Evolutionary conservation across 1,140 invertebrate genomes (phyloP).

Genomic region (Drosophila littoralis): DNA sequence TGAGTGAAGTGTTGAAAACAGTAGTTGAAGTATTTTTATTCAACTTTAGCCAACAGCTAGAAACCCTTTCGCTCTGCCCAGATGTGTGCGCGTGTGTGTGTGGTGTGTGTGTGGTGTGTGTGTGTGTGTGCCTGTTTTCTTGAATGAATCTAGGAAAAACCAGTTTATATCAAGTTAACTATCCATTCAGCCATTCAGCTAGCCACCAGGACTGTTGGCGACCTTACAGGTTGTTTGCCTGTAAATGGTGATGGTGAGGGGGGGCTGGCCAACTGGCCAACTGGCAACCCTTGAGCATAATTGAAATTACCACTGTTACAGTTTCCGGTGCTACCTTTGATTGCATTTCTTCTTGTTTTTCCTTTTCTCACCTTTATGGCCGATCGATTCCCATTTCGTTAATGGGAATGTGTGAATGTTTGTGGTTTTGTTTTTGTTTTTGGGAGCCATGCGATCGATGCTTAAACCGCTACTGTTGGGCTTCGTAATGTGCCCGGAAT

Average conservation of each 20-base stretch:
- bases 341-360: constrained; percentile 48
- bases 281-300: constrained; percentile 59
- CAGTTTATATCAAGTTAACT: constrained; percentile 57
- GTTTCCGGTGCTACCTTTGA: constrained; percentile 72
- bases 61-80: constrained; percentile 54
- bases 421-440: constrained; percentile 42
- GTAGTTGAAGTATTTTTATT: constrained; percentile 77
- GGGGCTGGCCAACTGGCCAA: constrained; percentile 1
- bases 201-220: constrained; percentile 34
- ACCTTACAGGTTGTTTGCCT: constrained; percentile 26
- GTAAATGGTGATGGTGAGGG: background rate
- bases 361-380: constrained; percentile 35
- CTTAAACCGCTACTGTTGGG: constrained; percentile 39
- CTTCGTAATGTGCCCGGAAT: constrained; percentile 35
- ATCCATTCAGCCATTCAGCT: constrained; percentile 59
- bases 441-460: constrained; percentile 13
- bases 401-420: constrained; percentile 67
- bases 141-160: constrained; percentile 79
- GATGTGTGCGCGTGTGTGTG: constrained; percentile 5
- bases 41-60: constrained; percentile 33
- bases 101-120: constrained; percentile 14
- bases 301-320: constrained; percentile 78
- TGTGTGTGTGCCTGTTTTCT: constrained; percentile 73
- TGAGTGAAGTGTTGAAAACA: constrained; percentile 81
- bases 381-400: constrained; percentile 46